Evolutionary conservation across 2,113 vertebrate genomes (phyloP).

Genomic region (Aptenodytes patagonicus): DNA sequence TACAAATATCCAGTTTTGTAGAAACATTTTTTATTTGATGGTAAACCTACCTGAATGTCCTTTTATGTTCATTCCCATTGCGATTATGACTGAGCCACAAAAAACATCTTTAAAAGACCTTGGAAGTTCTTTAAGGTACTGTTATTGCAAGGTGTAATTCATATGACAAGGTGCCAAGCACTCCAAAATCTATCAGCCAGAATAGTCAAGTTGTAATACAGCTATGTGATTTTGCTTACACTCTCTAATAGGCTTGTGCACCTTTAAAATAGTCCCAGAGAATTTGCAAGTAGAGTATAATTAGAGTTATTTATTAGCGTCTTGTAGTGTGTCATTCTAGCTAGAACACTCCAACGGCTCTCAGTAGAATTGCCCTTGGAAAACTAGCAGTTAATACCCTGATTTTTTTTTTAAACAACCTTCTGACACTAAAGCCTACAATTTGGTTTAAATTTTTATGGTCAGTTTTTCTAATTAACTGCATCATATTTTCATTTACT

Average conservation of each 20-base stretch:
- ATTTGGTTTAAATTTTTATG: not conserved
- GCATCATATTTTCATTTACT: not conserved
- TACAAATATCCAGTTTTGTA: not conserved
- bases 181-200: not conserved
- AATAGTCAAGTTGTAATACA: not conserved
- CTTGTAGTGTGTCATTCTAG: not conserved
- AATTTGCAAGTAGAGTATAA: not conserved
- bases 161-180: not conserved
- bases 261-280: not conserved
- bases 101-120: not conserved
- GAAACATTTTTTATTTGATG: not conserved
- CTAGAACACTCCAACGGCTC: not conserved
- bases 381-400: not conserved
- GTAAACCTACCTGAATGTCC: not conserved
- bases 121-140: not conserved
- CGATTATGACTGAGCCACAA: not conserved
- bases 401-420: not conserved
- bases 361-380: not conserved
- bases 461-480: not conserved
- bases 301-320: not conserved
- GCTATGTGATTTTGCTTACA: not conserved
- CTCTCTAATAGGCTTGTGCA: not conserved
- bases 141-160: not conserved
- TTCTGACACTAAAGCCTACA: not conserved
- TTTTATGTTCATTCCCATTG: not conserved